Conservation (phyloP, 1,140 invertebrate species). For the Apocrypta bakeri region DNA sequence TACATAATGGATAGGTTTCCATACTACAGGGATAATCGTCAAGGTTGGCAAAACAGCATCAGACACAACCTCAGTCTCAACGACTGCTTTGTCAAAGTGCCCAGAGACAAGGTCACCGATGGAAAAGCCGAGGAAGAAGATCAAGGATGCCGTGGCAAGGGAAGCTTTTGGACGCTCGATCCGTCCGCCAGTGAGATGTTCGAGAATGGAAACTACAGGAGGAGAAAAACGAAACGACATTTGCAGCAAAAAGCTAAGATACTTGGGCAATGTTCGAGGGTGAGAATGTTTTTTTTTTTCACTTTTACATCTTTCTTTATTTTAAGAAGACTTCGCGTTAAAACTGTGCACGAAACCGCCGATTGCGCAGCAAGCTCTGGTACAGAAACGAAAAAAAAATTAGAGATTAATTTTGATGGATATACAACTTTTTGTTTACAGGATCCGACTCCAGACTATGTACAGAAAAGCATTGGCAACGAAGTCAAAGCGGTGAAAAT, state of each 20-base stretch:
- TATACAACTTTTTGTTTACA: background rate
- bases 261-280: background rate
- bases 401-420: too few species aligned
- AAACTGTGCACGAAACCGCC: too few species aligned
- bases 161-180: conserved; percentile 91
- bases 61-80: conserved; percentile 93
- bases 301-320: background rate
- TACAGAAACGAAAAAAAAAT: too few species aligned
- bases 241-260: conserved; percentile 38
- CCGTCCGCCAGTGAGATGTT: conserved; percentile 92
- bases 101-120: conserved; percentile 80
- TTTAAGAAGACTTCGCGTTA: too few species aligned
- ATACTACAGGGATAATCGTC: conserved; percentile 83
- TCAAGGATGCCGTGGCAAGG: conserved; percentile 78
- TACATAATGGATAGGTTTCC: conserved; percentile 95
- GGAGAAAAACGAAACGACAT: conserved; percentile 76
- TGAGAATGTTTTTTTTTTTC: background rate
- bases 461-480: background rate
- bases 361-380: too few species aligned
- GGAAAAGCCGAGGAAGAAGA: conserved; percentile 77
- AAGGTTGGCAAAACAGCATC: conserved; percentile 91
- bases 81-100: conserved; percentile 94
- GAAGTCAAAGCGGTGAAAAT: background rate
- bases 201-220: conserved; percentile 90
- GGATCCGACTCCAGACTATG: background rate